A percentile compares a stretch with the other conserved stretches of the same genome.
Conservation (phyloP, 2,888 invertebrate genomes). For the Plebejus anna region DNA sequence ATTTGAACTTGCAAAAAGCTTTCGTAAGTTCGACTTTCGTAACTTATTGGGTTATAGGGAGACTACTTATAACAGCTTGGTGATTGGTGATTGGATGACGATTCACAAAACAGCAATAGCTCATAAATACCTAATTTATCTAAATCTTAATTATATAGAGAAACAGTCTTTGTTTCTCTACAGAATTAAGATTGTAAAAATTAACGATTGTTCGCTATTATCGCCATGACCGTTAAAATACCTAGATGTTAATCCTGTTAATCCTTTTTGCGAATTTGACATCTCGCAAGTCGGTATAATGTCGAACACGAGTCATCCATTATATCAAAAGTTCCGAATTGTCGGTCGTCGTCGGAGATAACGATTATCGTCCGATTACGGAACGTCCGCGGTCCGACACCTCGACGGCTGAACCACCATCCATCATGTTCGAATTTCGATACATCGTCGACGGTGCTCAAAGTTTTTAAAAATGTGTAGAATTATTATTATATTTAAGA, state of each 20-base stretch:
- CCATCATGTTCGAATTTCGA: slow-evolving; percentile 53
- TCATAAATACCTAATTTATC: too few species aligned
- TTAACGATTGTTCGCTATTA: too few species aligned
- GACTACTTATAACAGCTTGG: too few species aligned
- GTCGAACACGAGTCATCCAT: slow-evolving; percentile 41
- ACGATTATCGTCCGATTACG: slow-evolving; percentile 64
- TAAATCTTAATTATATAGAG: too few species aligned
- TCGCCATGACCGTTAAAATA: neutral
- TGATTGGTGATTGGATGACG: too few species aligned
- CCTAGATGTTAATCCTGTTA: slow-evolving; percentile 6
- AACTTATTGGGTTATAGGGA: too few species aligned
- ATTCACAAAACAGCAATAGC: too few species aligned
- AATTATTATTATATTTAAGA: too few species aligned
- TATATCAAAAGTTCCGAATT: slow-evolving; percentile 53
- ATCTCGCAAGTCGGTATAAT: slow-evolving; percentile 32
- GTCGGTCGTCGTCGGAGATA: slow-evolving; percentile 56
- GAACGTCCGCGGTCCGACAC: slow-evolving; percentile 59
- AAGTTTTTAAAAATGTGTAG: slow-evolving; percentile 43
- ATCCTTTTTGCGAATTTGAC: slow-evolving; percentile 30
- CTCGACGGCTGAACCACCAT: slow-evolving; percentile 53
- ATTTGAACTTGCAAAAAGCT: too few species aligned
- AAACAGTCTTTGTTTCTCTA: too few species aligned
- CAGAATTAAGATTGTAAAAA: too few species aligned
- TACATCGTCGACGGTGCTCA: slow-evolving; percentile 48
- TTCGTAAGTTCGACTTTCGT: too few species aligned